Base-by-base conservation (phyloP, 2,797 vertebrate genomes). In the Mionectes olivaceus region DNA sequence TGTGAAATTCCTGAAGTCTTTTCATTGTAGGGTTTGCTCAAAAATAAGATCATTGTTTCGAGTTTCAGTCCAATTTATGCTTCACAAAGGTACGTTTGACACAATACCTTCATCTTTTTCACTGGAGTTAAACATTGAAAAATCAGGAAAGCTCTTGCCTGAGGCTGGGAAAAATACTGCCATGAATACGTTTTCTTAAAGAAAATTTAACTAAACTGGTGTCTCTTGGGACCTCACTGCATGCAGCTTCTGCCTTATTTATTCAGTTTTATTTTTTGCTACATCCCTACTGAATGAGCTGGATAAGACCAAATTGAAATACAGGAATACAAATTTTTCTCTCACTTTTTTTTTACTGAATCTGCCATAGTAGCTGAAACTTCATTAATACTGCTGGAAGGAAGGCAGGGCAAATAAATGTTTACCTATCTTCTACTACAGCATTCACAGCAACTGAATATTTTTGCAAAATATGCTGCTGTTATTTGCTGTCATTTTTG, bases 211-310 rank as follows among this genome's bases (percentile, higher is more conserved):
- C 76, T 90, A 65, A 84, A 86, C 59, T 76, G 4, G 16, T 82
- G 7, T 83, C 80, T 82, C 22, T 37, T 94, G 80, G 44, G 89
- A 84, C 41, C 4, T 76, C 1, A 7, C 28, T 88, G 50, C 47
- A 43, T 86, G 67, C 67, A 91, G 41, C 55, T 92, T 91, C 69
- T 95, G 25, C 55, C 57, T 92, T 94, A 87, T 87, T 93, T 93
- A 95, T 95, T 93, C 55, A 67, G 52, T 69, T 95, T 87, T 87
- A 33, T 65, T 82, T 94, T 93, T 91, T 89, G 41, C 52, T 74
- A 32, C 46, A 60, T 83, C 39, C 10, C 33, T 79, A 27, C 53
- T 79, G 89, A 95, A 88, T 79, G 74, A 87, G 44, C 18, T 88
- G 70, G 63, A 60, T 86, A 86, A 88, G 93, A 90, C 1, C 32